Base-by-base conservation (phyloP, 2,888 invertebrate genomes). In the Amblyjoppa fuscipennis region DNA sequence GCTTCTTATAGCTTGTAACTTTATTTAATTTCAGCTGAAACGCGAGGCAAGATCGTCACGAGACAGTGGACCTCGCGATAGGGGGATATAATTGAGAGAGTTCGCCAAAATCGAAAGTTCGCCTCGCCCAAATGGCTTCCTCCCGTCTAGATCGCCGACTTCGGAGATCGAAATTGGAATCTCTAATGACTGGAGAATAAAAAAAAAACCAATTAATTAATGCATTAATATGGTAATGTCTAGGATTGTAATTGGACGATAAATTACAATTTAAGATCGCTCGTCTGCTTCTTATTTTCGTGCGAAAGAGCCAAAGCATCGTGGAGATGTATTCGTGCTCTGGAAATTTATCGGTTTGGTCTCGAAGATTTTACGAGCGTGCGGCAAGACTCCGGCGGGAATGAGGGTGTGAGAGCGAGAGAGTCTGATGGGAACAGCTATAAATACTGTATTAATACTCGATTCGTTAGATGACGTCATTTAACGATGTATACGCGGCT, bases 381-480 rank as follows among this genome's bases (percentile, higher is more conserved):
- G 74, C 80, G 51, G 85, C 73, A 81, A 83, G 86, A 87, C 78
- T 83, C 78, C 51, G 74, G 45, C 66, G 75, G 56, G 78, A 61
- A 75, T 71, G 70, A 78, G 85, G 81, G 66, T 49, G 76, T 45
- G 56, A 71, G 64, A 68, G 69, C 75, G 81, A 84, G 73, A 73
- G 89, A 66, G 81, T 34, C 25, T n/a, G 16, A 25, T 78, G 84
- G 70, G 87, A 80, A 86, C 84, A 87, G 83, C 91, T 90, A 91
- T 91, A 91, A 92, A 91, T 90, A 89, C 85, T 87, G 77, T 87
- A 89, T 91, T 90, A 91, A 92, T 92, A 89, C 88, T 78, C 88
- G 87, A 87, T 90, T 91, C 90, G 89, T 91, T 92, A 91, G 90
- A 89, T 91, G 91, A 91, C 91, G 92, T 92, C 91, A 91, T 68